These are phyloP conservation scores for Bombus polaris DNA, from an alignment of 1,140 invertebrate species.

Conservation along the genomic window DNA sequence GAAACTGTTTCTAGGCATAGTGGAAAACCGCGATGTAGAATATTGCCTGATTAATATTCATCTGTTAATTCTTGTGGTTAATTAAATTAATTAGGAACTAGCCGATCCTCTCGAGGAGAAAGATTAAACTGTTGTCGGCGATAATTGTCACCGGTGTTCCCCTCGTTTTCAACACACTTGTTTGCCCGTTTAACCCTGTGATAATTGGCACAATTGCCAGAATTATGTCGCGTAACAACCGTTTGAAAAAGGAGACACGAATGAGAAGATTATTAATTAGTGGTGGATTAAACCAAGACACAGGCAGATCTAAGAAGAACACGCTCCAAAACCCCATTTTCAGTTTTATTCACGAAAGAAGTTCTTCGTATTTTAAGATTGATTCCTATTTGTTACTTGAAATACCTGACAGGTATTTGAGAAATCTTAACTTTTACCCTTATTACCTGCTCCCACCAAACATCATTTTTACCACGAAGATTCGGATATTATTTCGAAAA, in stretches of 20 bases:
- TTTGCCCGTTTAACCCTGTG: conserved; percentile 12
- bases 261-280: conserved; percentile 29
- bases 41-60: not conserved
- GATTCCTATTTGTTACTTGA: too few species aligned
- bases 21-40: not conserved
- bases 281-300: not conserved
- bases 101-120: not conserved
- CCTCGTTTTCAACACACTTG: not conserved
- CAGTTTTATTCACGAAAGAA: too few species aligned
- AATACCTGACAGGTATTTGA: too few species aligned
- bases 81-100: conserved; percentile 17
- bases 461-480: too few species aligned
- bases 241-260: not conserved
- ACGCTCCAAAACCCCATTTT: too few species aligned
- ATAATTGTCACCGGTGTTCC: conserved; percentile 36
- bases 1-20: not conserved
- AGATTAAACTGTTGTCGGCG: conserved; percentile 31
- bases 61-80: not conserved
- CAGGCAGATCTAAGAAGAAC: too few species aligned
- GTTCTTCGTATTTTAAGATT: not conserved
- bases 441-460: too few species aligned
- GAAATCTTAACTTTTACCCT: too few species aligned
- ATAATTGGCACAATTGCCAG: conserved; percentile 36
- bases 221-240: conserved; percentile 32
- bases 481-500: too few species aligned